Evolutionary conservation across 2,888 invertebrate species (phyloP).

Genomic region (Drosophila niveifrons): DNA sequence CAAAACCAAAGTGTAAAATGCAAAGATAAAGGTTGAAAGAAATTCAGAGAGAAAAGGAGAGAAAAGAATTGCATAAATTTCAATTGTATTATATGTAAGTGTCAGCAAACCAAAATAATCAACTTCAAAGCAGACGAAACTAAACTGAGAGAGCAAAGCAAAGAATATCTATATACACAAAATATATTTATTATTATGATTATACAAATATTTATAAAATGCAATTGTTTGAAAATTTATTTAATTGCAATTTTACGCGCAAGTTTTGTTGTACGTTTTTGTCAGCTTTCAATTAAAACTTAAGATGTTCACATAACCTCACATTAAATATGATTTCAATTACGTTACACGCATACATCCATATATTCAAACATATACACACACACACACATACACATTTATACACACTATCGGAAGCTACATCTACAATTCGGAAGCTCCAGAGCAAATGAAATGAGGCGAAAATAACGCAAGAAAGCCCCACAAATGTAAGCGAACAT

Average conservation of each 20-base stretch:
- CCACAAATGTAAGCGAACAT: slow-evolving; percentile 47
- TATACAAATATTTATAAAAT: slow-evolving; percentile 38
- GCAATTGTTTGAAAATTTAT: slow-evolving; percentile 35
- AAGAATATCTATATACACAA: slow-evolving; percentile 21
- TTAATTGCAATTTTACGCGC: slow-evolving; percentile 58
- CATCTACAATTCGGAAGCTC: slow-evolving; percentile 52
- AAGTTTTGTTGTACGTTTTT: slow-evolving; percentile 52
- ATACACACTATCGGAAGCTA: slow-evolving; percentile 17
- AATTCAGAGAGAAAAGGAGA: slow-evolving; percentile 36
- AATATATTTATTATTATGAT: slow-evolving; percentile 27
- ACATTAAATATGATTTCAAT: slow-evolving; percentile 30
- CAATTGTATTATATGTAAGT: slow-evolving; percentile 56
- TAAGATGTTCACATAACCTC: slow-evolving; percentile 35
- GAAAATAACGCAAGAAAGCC: slow-evolving; percentile 40
- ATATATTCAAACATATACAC: slow-evolving; percentile 1
- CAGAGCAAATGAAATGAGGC: slow-evolving; percentile 32
- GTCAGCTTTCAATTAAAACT: slow-evolving; percentile 46
- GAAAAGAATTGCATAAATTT: slow-evolving; percentile 48
- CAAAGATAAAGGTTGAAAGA: slow-evolving; percentile 29
- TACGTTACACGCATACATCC: slow-evolving; percentile 9
- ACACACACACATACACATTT: slow-evolving; percentile 10
- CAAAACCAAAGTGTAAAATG: slow-evolving; percentile 51
- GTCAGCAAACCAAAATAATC: slow-evolving; percentile 28
- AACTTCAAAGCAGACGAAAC: slow-evolving; percentile 16
- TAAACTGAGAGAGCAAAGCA: slow-evolving; percentile 13